Evolutionary conservation across 2,113 vertebrate species (phyloP).

Genomic region (Brachyhypopomus gauderio): DNA sequence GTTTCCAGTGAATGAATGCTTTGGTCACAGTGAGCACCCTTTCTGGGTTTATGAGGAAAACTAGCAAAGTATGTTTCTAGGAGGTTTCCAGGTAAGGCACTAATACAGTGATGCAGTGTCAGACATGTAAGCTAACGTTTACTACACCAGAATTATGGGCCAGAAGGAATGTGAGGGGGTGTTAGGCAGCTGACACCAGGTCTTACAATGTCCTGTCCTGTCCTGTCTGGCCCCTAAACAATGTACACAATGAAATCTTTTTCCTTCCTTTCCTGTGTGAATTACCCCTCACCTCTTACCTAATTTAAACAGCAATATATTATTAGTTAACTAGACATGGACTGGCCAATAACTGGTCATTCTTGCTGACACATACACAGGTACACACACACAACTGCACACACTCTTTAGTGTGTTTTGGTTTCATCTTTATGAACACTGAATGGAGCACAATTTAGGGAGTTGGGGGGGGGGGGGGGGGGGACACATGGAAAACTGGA

Average conservation of each 20-base stretch:
- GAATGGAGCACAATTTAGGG: conserved; percentile 31
- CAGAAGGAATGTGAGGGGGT: background rate
- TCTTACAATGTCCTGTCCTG: background rate
- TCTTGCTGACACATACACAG: conserved; percentile 1
- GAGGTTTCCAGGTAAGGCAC: conserved; percentile 76
- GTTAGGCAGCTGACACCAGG: background rate
- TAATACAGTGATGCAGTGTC: conserved; percentile 63
- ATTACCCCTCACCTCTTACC: background rate
- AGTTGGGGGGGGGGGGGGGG: conserved; percentile 25
- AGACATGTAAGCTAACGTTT: conserved; percentile 5
- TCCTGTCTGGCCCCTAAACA: background rate
- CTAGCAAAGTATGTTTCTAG: background rate
- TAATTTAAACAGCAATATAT: background rate
- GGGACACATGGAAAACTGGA: conserved; percentile 28
- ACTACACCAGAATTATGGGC: conserved; percentile 4
- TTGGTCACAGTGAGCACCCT: background rate
- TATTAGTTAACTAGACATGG: background rate
- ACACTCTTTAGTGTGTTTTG: conserved; percentile 7
- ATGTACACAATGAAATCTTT: background rate
- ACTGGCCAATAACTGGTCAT: background rate
- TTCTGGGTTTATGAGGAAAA: background rate
- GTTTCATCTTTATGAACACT: conserved; percentile 47
- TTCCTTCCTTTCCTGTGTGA: background rate
- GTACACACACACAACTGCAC: conserved; percentile 12
- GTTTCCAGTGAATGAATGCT: conserved; percentile 6